These are phyloP conservation scores for Phalloptychus januarius DNA, from an alignment of 2,797 vertebrate genomes.

Conservation along the genomic window DNA sequence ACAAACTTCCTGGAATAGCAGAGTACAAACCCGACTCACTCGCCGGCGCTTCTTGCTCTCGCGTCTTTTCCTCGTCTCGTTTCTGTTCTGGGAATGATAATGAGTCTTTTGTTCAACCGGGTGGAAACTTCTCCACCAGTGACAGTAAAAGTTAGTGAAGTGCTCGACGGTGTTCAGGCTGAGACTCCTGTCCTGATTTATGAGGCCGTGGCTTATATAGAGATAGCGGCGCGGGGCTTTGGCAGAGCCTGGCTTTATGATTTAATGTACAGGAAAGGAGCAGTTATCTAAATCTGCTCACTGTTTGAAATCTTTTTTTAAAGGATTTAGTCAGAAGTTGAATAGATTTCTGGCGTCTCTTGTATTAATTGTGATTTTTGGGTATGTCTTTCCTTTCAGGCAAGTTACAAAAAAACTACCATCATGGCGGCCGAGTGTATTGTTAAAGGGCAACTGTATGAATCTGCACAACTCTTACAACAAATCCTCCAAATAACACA, in stretches of 20 bases:
- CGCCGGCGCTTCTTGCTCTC: background rate
- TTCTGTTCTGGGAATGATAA: background rate
- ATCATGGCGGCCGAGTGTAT: background rate
- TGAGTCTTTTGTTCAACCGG: constrained; percentile 21
- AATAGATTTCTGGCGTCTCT: background rate
- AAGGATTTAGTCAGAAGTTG: background rate
- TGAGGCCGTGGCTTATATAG: background rate
- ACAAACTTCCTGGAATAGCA: background rate
- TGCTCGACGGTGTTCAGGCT: background rate
- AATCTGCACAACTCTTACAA: too few relatives aligned
- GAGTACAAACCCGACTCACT: background rate
- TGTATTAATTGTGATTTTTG: background rate
- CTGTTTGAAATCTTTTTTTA: background rate
- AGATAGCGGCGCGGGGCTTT: background rate
- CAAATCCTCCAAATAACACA: background rate
- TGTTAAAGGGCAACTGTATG: background rate
- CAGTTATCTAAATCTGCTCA: background rate
- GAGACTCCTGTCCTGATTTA: constrained; percentile 17
- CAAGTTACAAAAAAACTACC: background rate
- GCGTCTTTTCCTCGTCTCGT: background rate
- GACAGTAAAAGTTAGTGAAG: constrained; percentile 12
- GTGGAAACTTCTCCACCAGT: constrained; percentile 18
- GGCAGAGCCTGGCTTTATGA: background rate
- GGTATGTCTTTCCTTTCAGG: background rate
- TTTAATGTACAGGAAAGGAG: background rate